Evolutionary conservation across 37 sponge, comb jelly and placozoan genomes (phyloP), one percentile per base, ranked within the genome.

Genomic region (Petrosia ficiformis): DNA sequence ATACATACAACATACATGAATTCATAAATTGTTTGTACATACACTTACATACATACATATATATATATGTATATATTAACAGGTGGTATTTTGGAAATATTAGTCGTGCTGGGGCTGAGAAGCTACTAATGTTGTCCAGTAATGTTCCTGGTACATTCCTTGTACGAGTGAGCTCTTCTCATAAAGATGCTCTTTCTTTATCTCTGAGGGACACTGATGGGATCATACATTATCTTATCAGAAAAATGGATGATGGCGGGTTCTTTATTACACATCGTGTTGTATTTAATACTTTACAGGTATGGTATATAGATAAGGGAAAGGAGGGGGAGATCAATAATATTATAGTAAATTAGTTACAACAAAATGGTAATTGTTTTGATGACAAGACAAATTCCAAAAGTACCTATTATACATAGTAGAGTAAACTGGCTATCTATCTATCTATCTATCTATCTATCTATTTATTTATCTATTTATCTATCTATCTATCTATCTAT

Each of bases 21-120:
- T n/a, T n/a, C n/a, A n/a, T n/a, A n/a, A n/a, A n/a, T n/a, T n/a
- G n/a, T n/a, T n/a, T n/a, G n/a, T n/a, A n/a, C n/a, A n/a, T n/a
- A n/a, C n/a, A n/a, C n/a, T n/a, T n/a, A n/a, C n/a, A n/a, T n/a
- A n/a, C n/a, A n/a, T n/a, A n/a, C n/a, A n/a, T n/a, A n/a, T n/a
- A n/a, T n/a, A n/a, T n/a, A 19, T 48, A 48, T 48, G 14, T 48
- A 19, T 19, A 19, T 48, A 19, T 48, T 48, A 19, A 14, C 14
- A 94, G 94, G 31, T 94, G 94, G 94, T 94, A 73, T 67, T 94
- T 76, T 79, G 90, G 94, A 5, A 83, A 86, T 31, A 72, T 89
- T 24, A 63, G 76, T 1, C 35, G 90, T 22, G 80, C 84, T 29
- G 94, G 89, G 70, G 94, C 94, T 44, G 94, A 94, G 76, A 94